A percentile compares a stretch with the other conserved stretches of the same genome.
Evolutionary conservation across 2,888 invertebrate species (phyloP).

Genomic region (Caenorhabditis panamensis): DNA sequence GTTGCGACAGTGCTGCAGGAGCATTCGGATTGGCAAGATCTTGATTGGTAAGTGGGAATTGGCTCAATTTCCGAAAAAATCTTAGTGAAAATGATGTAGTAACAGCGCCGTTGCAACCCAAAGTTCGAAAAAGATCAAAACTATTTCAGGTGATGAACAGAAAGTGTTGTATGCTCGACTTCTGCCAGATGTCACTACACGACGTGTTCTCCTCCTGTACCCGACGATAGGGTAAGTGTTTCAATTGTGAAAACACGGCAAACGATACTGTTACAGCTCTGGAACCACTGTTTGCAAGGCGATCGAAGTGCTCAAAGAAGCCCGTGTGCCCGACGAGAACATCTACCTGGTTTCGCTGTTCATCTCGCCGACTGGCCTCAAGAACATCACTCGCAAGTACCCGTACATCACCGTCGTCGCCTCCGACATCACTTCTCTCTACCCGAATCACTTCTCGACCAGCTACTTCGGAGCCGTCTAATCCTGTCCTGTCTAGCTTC

Average conservation of each 20-base stretch:
- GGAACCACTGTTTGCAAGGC: constrained; percentile 97
- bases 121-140: constrained; percentile 9
- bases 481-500: too few relatives aligned
- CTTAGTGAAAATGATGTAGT: too few relatives aligned
- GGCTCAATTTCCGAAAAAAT: too few relatives aligned
- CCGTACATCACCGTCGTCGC: constrained; percentile 91
- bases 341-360: constrained; percentile 98
- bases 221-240: constrained; percentile 89
- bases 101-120: too few relatives aligned
- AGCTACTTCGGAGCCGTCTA: constrained; percentile 99
- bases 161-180: constrained; percentile 96
- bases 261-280: constrained; percentile 86
- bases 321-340: constrained; percentile 93
- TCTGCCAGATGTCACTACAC: constrained; percentile 92
- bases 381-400: constrained; percentile 80
- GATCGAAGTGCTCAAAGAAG: constrained; percentile 93
- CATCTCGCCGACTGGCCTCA: constrained; percentile 88
- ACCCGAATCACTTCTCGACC: constrained; percentile 97
- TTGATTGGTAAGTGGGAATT: constrained; percentile 85
- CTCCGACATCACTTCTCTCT: constrained; percentile 93
- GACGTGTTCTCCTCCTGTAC: constrained; percentile 95
- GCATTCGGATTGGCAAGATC: constrained; percentile 98
- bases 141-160: constrained; percentile 86
- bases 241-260: too few relatives aligned
- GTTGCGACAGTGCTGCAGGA: constrained; percentile 94